Evolutionary conservation across 2,888 invertebrate species (phyloP).

Genomic region (Schrankia costaestrigalis): DNA sequence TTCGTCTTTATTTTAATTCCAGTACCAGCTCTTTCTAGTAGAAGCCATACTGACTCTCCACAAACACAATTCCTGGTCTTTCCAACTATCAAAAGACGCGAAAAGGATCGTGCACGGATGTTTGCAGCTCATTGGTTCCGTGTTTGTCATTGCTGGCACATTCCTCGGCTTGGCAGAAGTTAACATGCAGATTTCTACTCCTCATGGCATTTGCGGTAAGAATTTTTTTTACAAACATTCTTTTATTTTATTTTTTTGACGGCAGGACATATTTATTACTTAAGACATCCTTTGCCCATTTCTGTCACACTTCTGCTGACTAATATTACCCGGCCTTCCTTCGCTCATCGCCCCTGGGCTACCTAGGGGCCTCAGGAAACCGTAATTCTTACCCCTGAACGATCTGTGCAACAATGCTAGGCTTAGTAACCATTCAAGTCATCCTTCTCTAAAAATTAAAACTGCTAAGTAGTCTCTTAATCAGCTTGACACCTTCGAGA

Average conservation of each 20-base stretch:
- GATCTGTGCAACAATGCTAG: no score
- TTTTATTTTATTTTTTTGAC: no score
- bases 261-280: no score
- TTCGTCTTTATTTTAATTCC: conserved; percentile 34
- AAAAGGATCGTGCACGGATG: conserved; percentile 76
- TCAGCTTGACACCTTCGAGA: no score
- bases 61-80: conserved; percentile 74
- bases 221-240: background rate
- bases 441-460: no score
- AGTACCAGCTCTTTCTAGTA: conserved; percentile 77
- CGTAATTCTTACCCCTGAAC: no score
- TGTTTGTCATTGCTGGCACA: conserved; percentile 75
- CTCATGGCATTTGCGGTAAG: conserved; percentile 75
- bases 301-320: no score
- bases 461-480: no score
- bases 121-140: conserved; percentile 72
- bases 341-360: no score
- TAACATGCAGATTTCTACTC: conserved; percentile 50
- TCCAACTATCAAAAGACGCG: conserved; percentile 59
- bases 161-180: conserved; percentile 66
- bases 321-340: no score
- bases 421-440: no score
- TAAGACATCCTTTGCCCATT: background rate
- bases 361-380: no score
- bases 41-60: conserved; percentile 72